A percentile compares a stretch with the other conserved stretches of the same genome.
Evolutionary conservation across 2,113 vertebrate genomes (phyloP).

Genomic region (Phyllostomus hastatus): DNA sequence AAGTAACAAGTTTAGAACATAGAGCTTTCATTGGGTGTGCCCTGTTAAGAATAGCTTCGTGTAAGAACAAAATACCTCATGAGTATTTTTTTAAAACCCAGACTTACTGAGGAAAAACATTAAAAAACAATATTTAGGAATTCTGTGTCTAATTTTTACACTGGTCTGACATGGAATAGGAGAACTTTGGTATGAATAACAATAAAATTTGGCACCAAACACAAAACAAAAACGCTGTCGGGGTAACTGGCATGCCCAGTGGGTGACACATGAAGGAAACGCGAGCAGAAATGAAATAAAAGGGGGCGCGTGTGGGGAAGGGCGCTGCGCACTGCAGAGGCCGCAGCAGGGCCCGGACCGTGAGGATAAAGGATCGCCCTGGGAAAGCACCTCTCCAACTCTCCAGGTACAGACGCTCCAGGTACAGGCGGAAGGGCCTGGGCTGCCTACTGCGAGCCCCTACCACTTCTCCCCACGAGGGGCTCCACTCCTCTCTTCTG

Average conservation of each 20-base stretch:
- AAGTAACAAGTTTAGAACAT: background rate
- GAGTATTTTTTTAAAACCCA: background rate
- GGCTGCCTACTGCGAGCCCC: background rate
- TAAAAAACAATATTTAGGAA: background rate
- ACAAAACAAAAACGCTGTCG: background rate
- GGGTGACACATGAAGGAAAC: background rate
- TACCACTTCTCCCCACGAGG: background rate
- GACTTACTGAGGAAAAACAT: background rate
- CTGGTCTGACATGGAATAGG: background rate
- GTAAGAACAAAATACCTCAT: background rate
- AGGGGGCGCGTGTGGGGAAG: background rate
- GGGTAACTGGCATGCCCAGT: background rate
- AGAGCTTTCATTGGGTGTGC: background rate
- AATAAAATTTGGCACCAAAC: background rate
- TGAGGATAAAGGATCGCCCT: background rate
- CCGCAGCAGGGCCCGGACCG: background rate
- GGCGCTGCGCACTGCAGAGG: background rate
- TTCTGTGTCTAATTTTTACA: background rate
- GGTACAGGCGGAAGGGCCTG: rapidly evolving
- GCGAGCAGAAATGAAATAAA: background rate
- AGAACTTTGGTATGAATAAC: background rate
- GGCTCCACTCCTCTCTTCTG: background rate
- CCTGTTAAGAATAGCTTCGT: background rate
- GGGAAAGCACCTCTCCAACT: background rate
- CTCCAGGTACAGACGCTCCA: background rate